Conservation (phyloP, 1,140 invertebrate genomes). For the Conopomorpha cramerella region DNA sequence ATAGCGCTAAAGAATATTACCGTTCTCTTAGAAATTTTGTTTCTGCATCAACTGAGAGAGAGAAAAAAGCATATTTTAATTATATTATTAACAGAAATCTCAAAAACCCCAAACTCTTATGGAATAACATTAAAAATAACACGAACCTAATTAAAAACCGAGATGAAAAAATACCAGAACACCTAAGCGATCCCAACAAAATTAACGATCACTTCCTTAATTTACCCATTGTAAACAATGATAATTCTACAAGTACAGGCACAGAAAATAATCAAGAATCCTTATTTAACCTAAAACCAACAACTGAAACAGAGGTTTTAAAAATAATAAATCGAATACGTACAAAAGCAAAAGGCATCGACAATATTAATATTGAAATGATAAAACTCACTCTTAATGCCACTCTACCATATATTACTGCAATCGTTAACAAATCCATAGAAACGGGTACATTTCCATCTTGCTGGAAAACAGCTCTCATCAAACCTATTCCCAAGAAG, state of each 20-base stretch:
- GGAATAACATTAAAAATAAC: slow-evolving; percentile 7
- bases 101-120: slow-evolving; percentile 5
- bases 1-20: slow-evolving; percentile 6
- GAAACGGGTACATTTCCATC: slow-evolving; percentile 8
- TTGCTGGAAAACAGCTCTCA: slow-evolving; percentile 10
- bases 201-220: not conserved
- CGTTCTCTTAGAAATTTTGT: slow-evolving; percentile 5
- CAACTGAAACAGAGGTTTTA: not conserved
- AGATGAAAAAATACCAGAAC: not conserved
- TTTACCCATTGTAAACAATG: not conserved
- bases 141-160: slow-evolving; percentile 5
- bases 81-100: slow-evolving; percentile 6
- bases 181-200: not conserved
- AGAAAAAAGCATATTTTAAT: slow-evolving; percentile 8
- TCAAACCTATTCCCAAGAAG: slow-evolving; percentile 11
- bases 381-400: slow-evolving; percentile 5
- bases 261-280: not conserved
- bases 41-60: slow-evolving; percentile 1
- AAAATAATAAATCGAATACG: not conserved
- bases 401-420: slow-evolving; percentile 4
- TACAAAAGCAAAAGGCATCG: not conserved
- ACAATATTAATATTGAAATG: slow-evolving; percentile 6
- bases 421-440: slow-evolving; percentile 8
- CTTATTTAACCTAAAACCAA: not conserved
- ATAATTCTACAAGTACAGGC: not conserved